Evolutionary conservation across 1,140 invertebrate species (phyloP), one percentile per base, ranked within the genome.

Genomic region (Sarcophaga peregrina): DNA sequence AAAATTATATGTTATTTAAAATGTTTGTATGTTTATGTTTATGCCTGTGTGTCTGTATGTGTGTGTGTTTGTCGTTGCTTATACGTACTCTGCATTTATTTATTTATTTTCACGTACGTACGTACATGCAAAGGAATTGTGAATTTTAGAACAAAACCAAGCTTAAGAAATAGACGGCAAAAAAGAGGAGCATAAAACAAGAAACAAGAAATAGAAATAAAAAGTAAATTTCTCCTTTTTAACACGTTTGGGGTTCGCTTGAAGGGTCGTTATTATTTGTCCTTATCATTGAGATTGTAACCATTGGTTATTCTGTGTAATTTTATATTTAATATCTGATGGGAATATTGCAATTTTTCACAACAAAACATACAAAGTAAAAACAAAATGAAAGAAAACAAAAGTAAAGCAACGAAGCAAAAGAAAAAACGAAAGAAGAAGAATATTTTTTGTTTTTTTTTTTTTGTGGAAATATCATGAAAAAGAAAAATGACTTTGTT

Each of bases 1-100:
- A 68, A 68, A 68, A 68, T 68, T 68, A 68, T 68, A 68, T 68
- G 62, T 68, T 68, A 68, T 68, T 68, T 68, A 68, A 68, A 68
- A 68, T 68, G 62, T 68, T 68, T 68, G 58, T 20, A 20, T 68
- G 17, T 37, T 37, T 37, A 37, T 37, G 25, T 37, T 2, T 37
- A 2, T 37, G 1, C 4, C 1, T 37, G 4, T 37, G 25, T 37
- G 1, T 37, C 20, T 68, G 62, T 68, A 20, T 68, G 58, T 20
- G 0, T 68, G 17, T 8, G 20, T 68, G 17, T 68, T 20, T 25
- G 17, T 68, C 4, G 25, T 37, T 37, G 25, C 25, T 37, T 37
- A 37, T 37, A 17, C 62, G 6, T 58, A 25, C 17, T 20, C 8
- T 68, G 20, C 62, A 68, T 20, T 20, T 68, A 68, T 20, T n/a